These are phyloP conservation scores for Eurystomus glaucurus DNA, from an alignment of 2,797 vertebrate species.

Conservation along the genomic window DNA sequence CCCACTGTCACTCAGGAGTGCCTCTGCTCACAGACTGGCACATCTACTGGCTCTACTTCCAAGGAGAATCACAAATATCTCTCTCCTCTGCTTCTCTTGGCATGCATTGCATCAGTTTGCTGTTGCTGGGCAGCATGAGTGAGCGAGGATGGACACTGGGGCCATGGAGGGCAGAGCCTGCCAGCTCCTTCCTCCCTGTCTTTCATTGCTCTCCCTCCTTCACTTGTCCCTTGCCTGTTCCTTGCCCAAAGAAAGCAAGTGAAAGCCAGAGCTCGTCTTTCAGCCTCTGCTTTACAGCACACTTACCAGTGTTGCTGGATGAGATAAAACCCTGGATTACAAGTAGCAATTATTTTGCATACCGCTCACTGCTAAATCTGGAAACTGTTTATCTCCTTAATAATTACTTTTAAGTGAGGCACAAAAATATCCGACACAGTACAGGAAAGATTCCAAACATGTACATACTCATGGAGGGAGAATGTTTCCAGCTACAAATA, in stretches of 20 bases:
- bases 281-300: background rate
- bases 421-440: constrained; percentile 35
- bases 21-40: background rate
- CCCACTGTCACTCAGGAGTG: background rate
- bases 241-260: background rate
- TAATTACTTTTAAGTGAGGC: constrained; percentile 13
- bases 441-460: background rate
- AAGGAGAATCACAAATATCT: accelerated
- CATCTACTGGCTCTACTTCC: background rate
- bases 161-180: background rate
- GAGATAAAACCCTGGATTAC: background rate
- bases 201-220: background rate
- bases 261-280: background rate
- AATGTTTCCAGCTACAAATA: background rate
- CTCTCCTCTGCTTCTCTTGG: background rate
- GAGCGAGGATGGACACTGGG: background rate
- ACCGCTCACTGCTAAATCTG: constrained; percentile 33
- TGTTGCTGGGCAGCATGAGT: background rate
- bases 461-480: accelerated
- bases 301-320: background rate
- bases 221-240: background rate
- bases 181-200: background rate
- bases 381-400: constrained; percentile 60
- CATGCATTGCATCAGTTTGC: accelerated
- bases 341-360: constrained; percentile 17